Evolutionary conservation across 2,888 invertebrate species (phyloP).

Genomic region (Pogonocherus hispidulus): DNA sequence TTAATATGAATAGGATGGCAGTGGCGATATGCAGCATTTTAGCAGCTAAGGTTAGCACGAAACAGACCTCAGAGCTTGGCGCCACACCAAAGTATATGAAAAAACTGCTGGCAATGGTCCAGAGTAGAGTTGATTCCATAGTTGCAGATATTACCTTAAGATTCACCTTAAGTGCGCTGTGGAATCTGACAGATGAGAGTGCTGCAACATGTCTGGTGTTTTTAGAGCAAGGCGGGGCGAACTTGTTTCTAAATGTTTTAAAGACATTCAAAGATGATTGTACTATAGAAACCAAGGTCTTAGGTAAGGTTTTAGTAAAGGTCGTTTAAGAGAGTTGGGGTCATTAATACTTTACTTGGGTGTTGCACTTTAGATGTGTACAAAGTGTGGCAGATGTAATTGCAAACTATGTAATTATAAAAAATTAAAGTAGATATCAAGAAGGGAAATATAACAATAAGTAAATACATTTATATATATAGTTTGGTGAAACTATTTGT

Average conservation of each 20-base stretch:
- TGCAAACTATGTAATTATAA: too few relatives aligned
- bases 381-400: too few relatives aligned
- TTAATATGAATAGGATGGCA: conserved; percentile 81
- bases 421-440: too few relatives aligned
- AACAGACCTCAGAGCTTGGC: conserved; percentile 78
- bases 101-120: conserved; percentile 76
- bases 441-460: too few relatives aligned
- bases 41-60: conserved; percentile 72
- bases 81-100: conserved; percentile 78
- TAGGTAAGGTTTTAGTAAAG: conserved; percentile 46
- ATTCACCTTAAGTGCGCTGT: conserved; percentile 82
- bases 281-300: conserved; percentile 82
- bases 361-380: too few relatives aligned
- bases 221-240: conserved; percentile 77
- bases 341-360: neutral
- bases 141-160: conserved; percentile 78
- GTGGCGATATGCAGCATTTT: conserved; percentile 85
- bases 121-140: conserved; percentile 64
- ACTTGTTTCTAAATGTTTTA: conserved; percentile 77
- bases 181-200: conserved; percentile 86
- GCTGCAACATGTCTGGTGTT: conserved; percentile 80
- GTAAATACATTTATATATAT: too few relatives aligned
- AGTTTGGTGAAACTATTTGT: too few relatives aligned
- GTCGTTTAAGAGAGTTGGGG: neutral
- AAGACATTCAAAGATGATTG: conserved; percentile 75